phyloP scores from a whole-genome alignment of 2,113 vertebrate genomes.

The Herpetotheres cachinnans region DNA sequence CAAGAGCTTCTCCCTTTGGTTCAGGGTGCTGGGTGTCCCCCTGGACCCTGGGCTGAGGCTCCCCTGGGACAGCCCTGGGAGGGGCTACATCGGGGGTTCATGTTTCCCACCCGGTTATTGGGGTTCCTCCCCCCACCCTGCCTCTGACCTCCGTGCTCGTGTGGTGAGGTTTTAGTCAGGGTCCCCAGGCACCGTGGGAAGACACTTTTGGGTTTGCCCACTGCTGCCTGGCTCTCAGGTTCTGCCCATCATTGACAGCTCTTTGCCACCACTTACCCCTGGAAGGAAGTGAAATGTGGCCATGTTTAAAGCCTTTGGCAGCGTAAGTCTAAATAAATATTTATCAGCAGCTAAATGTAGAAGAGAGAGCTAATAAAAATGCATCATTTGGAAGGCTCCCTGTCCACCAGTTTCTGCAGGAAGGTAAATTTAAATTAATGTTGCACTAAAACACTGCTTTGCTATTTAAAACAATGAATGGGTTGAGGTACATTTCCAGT shows the following conservation, averaged over 20 bases:
- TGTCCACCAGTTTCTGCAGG: background rate
- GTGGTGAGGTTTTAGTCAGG: background rate
- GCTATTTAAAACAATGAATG: background rate
- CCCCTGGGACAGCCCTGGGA: background rate
- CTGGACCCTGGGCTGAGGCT: background rate
- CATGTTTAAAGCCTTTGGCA: slow-evolving; percentile 7
- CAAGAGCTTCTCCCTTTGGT: background rate
- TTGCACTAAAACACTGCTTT: background rate
- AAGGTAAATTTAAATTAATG: slow-evolving; percentile 36
- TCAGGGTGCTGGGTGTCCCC: background rate
- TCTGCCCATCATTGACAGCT: background rate
- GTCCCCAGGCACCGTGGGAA: background rate
- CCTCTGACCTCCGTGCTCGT: background rate
- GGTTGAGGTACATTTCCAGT: background rate
- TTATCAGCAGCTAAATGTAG: background rate
- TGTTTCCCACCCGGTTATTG: rapidly evolving
- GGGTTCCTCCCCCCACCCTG: background rate
- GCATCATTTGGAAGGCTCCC: slow-evolving; percentile 22
- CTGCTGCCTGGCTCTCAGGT: background rate
- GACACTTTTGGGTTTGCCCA: background rate
- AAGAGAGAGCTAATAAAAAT: slow-evolving; percentile 24
- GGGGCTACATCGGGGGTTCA: rapidly evolving
- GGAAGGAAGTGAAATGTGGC: background rate
- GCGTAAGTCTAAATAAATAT: slow-evolving; percentile 34
- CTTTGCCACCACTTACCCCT: background rate